Base-by-base conservation (phyloP, 2,113 vertebrate genomes). In the Halichoeres trimaculatus region DNA sequence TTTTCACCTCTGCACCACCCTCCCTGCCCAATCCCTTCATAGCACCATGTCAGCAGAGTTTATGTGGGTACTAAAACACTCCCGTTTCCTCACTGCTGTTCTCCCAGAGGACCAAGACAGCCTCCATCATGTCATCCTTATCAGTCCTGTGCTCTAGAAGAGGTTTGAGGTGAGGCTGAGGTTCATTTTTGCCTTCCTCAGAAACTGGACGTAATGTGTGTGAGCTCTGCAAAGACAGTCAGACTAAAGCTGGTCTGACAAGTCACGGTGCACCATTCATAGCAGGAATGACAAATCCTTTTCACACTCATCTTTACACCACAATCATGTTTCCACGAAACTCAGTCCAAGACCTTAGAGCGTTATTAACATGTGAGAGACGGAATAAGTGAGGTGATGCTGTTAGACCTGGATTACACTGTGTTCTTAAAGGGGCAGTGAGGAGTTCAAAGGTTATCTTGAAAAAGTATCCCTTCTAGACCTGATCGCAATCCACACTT, bases 1-100 rank as follows among this genome's bases (percentile, higher is more conserved):
- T 91, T 85, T 89, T 81, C 73, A 72, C 54, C 63, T 78, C 66
- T 40, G 72, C 16, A 24, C 67, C 60, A 35, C 71, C 47, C 68
- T 66, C 53, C 43, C 51, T 5, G 14, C 67, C 26, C 70, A 34
- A 57, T 62, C 36, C 47, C 51, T 64, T 22, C n/a, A 57, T 59
- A 45, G 52, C 53, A 56, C 54, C 80, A 68, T 63, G 76, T 74
- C 77, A 79, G 55, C 23, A 57, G 54, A 62, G 50, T 81, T 81
- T 75, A 38, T 68, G 20, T 43, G 54, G 62, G 23, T 84, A 78
- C 58, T 7, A 40, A 53, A 45, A 61, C 30, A 30, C 26, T 63
- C 58, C 16, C 70, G 64, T 70, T 78, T 74, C 60, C 34, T 6
- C 64, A 47, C 17, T 2, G 38, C 10, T 17, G 17, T 55, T 17